Conservation (phyloP, 2,888 invertebrate species). For the Andrena marginata region DNA sequence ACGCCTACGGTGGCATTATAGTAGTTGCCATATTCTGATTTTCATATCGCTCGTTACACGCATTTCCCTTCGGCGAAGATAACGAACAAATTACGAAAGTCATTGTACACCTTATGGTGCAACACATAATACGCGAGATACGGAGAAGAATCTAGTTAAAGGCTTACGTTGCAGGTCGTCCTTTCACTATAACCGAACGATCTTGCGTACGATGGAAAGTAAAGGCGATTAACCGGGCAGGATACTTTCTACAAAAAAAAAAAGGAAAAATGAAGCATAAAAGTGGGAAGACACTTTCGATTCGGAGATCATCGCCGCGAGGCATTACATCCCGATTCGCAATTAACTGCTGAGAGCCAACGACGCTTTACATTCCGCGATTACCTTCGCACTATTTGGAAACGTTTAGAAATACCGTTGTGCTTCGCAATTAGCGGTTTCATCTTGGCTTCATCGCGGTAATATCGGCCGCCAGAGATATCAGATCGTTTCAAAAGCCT, state of each 20-base stretch:
- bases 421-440: neutral
- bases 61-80: no score
- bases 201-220: slow-evolving; percentile 52
- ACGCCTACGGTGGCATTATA: no score
- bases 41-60: no score
- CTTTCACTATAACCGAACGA: slow-evolving; percentile 63
- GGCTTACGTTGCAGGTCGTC: slow-evolving; percentile 47
- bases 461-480: neutral
- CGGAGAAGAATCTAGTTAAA: slow-evolving; percentile 34
- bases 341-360: neutral
- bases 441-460: neutral
- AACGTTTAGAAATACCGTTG: neutral
- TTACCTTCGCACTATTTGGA: neutral
- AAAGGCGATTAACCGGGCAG: slow-evolving; percentile 41
- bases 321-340: neutral
- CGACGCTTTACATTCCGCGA: neutral
- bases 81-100: no score
- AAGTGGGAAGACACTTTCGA: slow-evolving; percentile 12
- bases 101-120: neutral
- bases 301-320: neutral
- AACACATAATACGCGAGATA: neutral
- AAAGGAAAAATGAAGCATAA: slow-evolving; percentile 21
- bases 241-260: slow-evolving; percentile 36
- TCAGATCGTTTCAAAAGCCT: no score
- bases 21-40: no score